Conservation (phyloP, 2,113 vertebrate genomes). For the Paramormyrops kingsleyae region DNA sequence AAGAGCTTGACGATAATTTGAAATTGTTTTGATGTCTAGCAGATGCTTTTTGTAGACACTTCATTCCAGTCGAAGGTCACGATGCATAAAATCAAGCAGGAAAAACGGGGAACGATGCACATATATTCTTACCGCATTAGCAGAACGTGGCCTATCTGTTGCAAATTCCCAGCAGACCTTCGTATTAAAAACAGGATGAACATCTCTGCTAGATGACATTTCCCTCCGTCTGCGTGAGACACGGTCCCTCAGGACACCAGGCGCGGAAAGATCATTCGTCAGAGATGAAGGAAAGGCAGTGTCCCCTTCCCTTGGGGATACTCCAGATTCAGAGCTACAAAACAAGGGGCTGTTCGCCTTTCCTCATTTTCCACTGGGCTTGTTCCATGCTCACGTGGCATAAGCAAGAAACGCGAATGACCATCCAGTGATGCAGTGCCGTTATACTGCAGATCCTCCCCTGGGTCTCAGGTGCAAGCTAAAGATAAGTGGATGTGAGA, state of each 20-base stretch:
- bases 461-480: not conserved
- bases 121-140: not conserved
- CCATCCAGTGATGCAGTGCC: not conserved
- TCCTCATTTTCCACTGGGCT: not conserved
- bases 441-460: not conserved
- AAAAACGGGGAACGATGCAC: not conserved
- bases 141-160: not conserved
- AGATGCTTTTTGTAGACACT: not conserved
- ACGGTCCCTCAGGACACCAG: not conserved
- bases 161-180: not conserved
- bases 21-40: not conserved
- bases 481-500: not conserved
- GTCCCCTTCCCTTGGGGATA: not conserved
- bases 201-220: conserved; percentile 2
- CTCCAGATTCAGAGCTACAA: not conserved
- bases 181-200: not conserved
- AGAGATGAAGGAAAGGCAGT: not conserved
- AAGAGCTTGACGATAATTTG: not conserved
- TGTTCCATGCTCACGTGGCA: not conserved
- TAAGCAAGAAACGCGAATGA: not conserved
- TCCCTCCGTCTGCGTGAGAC: not conserved
- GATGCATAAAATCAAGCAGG: not conserved
- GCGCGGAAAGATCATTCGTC: not conserved
- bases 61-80: not conserved
- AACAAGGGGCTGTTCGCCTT: not conserved